These are phyloP conservation scores for Mus spretus DNA, from an alignment of 2,797 vertebrate species.

Conservation along the genomic window DNA sequence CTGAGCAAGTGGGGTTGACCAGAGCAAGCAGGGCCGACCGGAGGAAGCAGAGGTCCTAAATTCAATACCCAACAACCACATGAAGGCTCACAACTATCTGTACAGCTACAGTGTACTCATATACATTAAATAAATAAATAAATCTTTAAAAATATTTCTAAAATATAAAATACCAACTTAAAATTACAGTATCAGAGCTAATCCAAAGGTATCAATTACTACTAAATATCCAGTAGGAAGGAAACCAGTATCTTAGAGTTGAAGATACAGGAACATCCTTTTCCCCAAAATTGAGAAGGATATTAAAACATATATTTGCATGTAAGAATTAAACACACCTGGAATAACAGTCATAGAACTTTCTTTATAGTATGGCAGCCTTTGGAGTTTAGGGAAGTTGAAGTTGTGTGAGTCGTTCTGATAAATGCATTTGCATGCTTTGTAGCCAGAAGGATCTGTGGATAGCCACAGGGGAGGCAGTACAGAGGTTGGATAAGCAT, in stretches of 20 bases:
- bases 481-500: neutral
- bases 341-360: neutral
- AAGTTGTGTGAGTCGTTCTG: slow-evolving; percentile 42
- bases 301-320: neutral
- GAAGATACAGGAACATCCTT: slow-evolving; percentile 35
- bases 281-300: slow-evolving; percentile 25
- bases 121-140: too few relatives aligned
- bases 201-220: neutral
- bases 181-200: slow-evolving; percentile 55
- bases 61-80: too few relatives aligned
- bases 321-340: neutral
- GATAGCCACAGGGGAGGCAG: slow-evolving; percentile 1
- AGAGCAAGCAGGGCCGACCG: too few relatives aligned
- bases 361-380: neutral
- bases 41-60: too few relatives aligned
- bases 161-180: slow-evolving; percentile 56
- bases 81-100: too few relatives aligned
- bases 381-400: slow-evolving; percentile 37
- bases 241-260: neutral
- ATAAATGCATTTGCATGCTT: slow-evolving; percentile 25
- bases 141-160: neutral
- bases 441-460: slow-evolving; percentile 19
- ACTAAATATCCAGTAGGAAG: neutral
- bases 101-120: too few relatives aligned
- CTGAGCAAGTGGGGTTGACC: too few relatives aligned